Conservation (phyloP, 1,140 invertebrate genomes). For the Drosophila nasuta region DNA sequence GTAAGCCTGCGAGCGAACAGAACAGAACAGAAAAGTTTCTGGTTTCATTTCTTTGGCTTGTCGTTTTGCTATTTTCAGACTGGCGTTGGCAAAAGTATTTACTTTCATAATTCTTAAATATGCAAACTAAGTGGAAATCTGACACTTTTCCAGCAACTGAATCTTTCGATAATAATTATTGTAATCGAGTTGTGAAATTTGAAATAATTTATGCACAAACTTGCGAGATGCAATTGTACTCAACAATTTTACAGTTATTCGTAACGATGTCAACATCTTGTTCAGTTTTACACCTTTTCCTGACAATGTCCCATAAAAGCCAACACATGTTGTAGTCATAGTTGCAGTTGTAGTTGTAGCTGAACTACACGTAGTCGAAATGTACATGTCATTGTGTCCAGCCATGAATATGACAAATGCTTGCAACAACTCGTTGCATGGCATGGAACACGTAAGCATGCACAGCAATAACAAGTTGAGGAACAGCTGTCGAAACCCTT, state of each 20-base stretch:
- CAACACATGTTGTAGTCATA: slow-evolving; percentile 10
- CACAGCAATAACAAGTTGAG: slow-evolving; percentile 9
- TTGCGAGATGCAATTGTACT: not conserved
- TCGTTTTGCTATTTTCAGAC: slow-evolving; percentile 44
- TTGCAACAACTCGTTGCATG: slow-evolving; percentile 6
- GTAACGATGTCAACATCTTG: slow-evolving; percentile 1
- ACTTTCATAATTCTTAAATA: not conserved
- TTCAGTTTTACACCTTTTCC: slow-evolving; percentile 1
- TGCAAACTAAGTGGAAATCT: slow-evolving; percentile 15
- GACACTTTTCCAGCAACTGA: not conserved
- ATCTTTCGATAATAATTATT: not conserved
- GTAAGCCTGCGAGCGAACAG: slow-evolving; percentile 19
- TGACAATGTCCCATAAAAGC: slow-evolving; percentile 2
- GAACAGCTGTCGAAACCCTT: slow-evolving; percentile 25
- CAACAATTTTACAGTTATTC: not conserved
- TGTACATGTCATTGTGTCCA: not conserved
- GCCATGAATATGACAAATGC: slow-evolving; percentile 25
- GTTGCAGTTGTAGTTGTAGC: not conserved
- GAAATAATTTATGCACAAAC: slow-evolving; percentile 1
- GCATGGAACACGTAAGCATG: slow-evolving; percentile 25
- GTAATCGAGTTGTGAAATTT: not conserved
- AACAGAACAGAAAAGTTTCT: slow-evolving; percentile 5
- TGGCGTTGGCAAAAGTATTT: slow-evolving; percentile 13
- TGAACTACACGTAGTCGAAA: not conserved
- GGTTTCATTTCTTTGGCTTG: slow-evolving; percentile 17